Evolutionary conservation across 1,140 invertebrate species (phyloP).

Genomic region (Latrodectus geometricus): DNA sequence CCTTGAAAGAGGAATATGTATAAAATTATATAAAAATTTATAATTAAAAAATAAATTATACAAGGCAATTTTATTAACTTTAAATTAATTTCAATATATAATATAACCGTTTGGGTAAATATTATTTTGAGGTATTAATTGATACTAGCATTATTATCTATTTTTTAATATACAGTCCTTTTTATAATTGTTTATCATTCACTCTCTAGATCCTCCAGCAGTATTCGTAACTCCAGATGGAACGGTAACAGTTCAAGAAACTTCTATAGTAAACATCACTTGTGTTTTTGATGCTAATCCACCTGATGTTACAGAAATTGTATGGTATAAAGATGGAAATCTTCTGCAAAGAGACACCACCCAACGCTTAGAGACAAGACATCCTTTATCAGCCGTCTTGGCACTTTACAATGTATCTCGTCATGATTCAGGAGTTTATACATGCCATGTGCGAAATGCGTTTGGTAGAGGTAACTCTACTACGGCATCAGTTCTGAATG

Average conservation of each 20-base stretch:
- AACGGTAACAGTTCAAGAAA: constrained; percentile 63
- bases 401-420: constrained; percentile 65
- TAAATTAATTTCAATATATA: too few relatives aligned
- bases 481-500: constrained; percentile 62
- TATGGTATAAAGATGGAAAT: constrained; percentile 65
- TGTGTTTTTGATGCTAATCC: constrained; percentile 65
- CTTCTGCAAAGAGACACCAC: constrained; percentile 41
- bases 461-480: constrained; percentile 66
- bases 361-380: constrained; percentile 52
- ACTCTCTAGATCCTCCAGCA: constrained; percentile 64
- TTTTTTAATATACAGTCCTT: not conserved
- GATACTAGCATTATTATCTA: not conserved
- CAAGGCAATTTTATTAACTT: too few relatives aligned
- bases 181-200: not conserved
- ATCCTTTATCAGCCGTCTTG: constrained; percentile 55
- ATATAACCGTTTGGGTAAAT: too few relatives aligned
- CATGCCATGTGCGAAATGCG: constrained; percentile 65
- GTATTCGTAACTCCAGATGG: constrained; percentile 64
- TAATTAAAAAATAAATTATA: too few relatives aligned
- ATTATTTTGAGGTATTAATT: too few relatives aligned
- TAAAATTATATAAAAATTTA: too few relatives aligned
- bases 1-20: too few relatives aligned
- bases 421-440: constrained; percentile 65
- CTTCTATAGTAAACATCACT: constrained; percentile 58
- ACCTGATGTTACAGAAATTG: constrained; percentile 65